These are phyloP conservation scores for Lycorma delicatula DNA, from an alignment of 1,140 invertebrate genomes.

Conservation along the genomic window DNA sequence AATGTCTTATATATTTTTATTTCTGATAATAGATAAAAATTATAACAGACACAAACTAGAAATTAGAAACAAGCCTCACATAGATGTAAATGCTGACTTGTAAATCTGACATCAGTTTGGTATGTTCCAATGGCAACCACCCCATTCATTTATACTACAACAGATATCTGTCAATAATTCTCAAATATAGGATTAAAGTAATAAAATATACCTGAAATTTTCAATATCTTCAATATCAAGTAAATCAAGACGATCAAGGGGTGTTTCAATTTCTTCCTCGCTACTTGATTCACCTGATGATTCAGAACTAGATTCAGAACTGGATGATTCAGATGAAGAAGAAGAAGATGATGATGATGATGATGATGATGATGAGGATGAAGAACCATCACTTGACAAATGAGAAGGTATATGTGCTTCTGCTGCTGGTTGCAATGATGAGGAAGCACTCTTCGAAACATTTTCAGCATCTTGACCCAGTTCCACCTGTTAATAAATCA, in stretches of 20 bases:
- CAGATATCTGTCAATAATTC: too few relatives aligned
- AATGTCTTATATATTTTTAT: too few relatives aligned
- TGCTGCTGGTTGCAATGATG: not conserved
- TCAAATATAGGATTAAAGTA: too few relatives aligned
- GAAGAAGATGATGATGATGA: not conserved
- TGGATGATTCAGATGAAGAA: slow-evolving; percentile 17
- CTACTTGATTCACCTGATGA: slow-evolving; percentile 1
- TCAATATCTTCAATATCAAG: slow-evolving; percentile 16
- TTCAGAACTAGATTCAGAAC: slow-evolving; percentile 6
- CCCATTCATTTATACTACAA: too few relatives aligned
- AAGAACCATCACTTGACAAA: slow-evolving; percentile 6
- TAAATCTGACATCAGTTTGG: too few relatives aligned
- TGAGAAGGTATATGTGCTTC: not conserved
- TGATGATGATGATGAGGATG: not conserved
- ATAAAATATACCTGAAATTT: slow-evolving; percentile 5
- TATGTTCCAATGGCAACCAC: too few relatives aligned
- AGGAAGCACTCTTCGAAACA: not conserved
- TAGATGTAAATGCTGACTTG: too few relatives aligned
- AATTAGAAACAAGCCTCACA: too few relatives aligned
- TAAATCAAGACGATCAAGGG: not conserved
- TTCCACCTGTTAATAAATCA: not conserved
- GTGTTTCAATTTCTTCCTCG: not conserved
- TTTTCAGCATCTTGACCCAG: slow-evolving; percentile 8
- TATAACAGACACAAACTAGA: too few relatives aligned
- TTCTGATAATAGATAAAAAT: too few relatives aligned